Conservation (phyloP, 2,797 vertebrate species). For the Myotis myotis region DNA sequence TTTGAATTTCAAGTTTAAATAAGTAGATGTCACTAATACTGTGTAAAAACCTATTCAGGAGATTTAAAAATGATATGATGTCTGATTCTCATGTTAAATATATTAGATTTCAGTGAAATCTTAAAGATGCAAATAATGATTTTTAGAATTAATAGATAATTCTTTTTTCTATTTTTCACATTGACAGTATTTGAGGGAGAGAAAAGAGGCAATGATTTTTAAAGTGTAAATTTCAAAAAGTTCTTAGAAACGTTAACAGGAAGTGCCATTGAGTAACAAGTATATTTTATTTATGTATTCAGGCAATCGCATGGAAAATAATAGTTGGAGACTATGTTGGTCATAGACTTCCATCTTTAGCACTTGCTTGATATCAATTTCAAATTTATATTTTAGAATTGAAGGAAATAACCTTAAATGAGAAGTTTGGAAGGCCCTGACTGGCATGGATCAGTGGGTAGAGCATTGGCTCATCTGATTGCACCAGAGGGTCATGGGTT, state of each 20-base stretch:
- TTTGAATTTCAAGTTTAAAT: constrained; percentile 48
- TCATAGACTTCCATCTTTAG: neutral
- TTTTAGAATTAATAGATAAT: constrained; percentile 27
- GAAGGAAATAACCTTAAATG: neutral
- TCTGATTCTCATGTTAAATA: neutral
- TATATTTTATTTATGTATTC: neutral
- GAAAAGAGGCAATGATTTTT: neutral
- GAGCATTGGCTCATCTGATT: no score
- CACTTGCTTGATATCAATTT: neutral
- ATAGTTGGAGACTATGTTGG: neutral
- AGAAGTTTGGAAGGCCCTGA: neutral
- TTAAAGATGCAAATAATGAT: neutral
- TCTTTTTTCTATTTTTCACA: neutral
- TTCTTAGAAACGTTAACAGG: neutral
- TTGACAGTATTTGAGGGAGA: neutral
- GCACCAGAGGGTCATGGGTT: no score
- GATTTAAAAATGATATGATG: neutral
- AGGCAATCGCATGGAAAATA: neutral
- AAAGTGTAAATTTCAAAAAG: neutral
- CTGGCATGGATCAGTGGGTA: no score
- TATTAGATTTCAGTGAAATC: constrained; percentile 13
- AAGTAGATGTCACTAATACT: neutral
- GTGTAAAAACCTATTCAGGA: neutral
- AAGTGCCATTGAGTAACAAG: neutral
- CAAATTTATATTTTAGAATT: constrained; percentile 9